phyloP scores from a whole-genome alignment of 92 coral and sea anemone genomes.

The Palythoa grandis region DNA sequence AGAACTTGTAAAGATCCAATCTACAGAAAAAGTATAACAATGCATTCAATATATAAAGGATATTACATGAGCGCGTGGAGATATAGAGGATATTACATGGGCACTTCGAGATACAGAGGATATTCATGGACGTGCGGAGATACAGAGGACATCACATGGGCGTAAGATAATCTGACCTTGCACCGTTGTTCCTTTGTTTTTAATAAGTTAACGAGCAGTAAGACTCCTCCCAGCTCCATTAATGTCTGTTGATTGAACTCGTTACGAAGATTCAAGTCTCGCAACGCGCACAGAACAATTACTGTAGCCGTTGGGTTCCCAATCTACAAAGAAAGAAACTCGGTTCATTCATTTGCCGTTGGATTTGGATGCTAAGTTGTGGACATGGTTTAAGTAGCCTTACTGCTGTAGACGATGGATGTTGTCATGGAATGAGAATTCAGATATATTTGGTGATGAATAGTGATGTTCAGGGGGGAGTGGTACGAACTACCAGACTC shows the following conservation, averaged over 20 bases:
- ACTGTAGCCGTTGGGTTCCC: slow-evolving; percentile 98
- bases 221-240: slow-evolving; percentile 73
- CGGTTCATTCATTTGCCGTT: neutral
- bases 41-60: neutral
- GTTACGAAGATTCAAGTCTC: slow-evolving; percentile 73
- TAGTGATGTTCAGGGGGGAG: too few relatives aligned
- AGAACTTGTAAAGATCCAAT: slow-evolving; percentile 77
- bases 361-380: neutral
- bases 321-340: slow-evolving; percentile 45
- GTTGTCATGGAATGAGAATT: too few relatives aligned
- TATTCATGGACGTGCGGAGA: too few relatives aligned
- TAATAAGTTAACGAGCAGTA: slow-evolving; percentile 78
- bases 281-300: slow-evolving; percentile 84
- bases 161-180: slow-evolving; percentile 60
- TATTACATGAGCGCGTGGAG: too few relatives aligned
- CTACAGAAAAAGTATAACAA: slow-evolving; percentile 29
- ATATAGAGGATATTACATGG: too few relatives aligned
- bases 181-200: slow-evolving; percentile 82
- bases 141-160: too few relatives aligned
- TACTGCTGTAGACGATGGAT: too few relatives aligned
- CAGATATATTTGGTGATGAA: too few relatives aligned
- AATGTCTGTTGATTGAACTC: slow-evolving; percentile 78
- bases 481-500: too few relatives aligned
- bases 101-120: neutral
- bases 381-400: neutral